Evolutionary conservation across 1,140 invertebrate species (phyloP), one percentile per base, ranked within the genome.

Genomic region (Drosophila sproati): DNA sequence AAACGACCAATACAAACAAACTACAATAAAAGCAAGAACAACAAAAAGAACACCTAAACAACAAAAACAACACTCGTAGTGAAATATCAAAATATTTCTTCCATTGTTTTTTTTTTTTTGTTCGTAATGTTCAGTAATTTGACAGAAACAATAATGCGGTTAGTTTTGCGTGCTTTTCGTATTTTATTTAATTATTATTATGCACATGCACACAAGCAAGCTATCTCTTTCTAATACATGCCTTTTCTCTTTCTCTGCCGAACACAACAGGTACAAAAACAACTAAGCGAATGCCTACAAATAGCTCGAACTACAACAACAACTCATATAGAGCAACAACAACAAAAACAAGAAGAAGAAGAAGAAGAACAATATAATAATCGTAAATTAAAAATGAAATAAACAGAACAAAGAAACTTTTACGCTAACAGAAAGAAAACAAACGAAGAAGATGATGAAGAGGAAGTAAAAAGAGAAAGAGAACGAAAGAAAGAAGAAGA

Each of bases 251-350:
- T 50, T 43, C 12, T 39, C 31, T 61, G 47, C 31, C 52, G 12
- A 56, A 32, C 2, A 52, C 59, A 78, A 78, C 64, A 78, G 73
- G 67, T 78, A 78, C 73, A 78, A 78, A 78, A 75, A 67, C 56
- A 78, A 78, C 60, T 78, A 78, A 78, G 59, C 48, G 72, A 72
- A 71, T 34, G 39, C 47, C 28, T 12, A 7, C 7, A 8, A 32
- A 51, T n/a, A 45, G 67, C 56, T 48, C 35, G n/a, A 35, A 39
- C 64, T 37, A 34, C 39, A 54, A 43, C 70, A 39, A 28, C 37
- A 45, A 52, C 35, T 51, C 32, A 34, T 52, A 54, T 32, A 37
- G 43, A 43, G 62, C 45, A 51, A 64, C 61, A 47, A 62, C 74
- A 68, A 39, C 48, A 63, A 60, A 7, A 59, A 48, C 47, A 69